Conservation (phyloP, 2,797 vertebrate genomes). For the Crocodylus rhombifer region DNA sequence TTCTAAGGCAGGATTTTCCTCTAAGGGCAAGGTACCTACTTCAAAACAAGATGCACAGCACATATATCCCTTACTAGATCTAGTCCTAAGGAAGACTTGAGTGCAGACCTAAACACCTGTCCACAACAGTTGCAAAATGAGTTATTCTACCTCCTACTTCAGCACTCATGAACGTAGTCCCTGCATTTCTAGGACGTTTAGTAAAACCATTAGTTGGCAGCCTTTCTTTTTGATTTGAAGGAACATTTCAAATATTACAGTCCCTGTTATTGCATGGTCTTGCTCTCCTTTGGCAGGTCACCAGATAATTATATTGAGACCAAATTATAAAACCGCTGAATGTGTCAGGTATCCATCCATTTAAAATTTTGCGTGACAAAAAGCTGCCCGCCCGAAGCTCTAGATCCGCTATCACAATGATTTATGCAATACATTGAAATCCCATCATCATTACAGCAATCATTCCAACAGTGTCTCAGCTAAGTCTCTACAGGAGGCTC, state of each 20-base stretch:
- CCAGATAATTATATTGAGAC: background rate
- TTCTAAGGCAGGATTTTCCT: no score
- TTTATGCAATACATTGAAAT: background rate
- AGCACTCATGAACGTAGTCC: background rate
- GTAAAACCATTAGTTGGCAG: background rate
- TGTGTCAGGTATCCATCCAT: background rate
- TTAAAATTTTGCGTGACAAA: background rate
- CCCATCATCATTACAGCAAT: background rate
- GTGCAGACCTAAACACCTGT: constrained; percentile 17
- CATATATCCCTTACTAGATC: no score
- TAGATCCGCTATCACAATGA: background rate
- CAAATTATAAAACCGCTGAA: background rate
- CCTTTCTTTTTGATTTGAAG: background rate
- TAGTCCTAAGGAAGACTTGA: background rate
- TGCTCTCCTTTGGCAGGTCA: background rate
- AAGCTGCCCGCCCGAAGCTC: background rate
- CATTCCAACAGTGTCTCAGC: background rate
- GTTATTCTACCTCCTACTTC: constrained; percentile 24
- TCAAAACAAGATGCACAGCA: no score
- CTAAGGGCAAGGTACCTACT: no score
- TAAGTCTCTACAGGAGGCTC: background rate
- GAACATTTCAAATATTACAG: background rate
- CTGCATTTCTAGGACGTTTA: background rate
- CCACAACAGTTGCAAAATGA: constrained; percentile 23
- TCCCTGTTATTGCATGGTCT: background rate